Percentiles rank a stretch among this genome's conserved stretches.
Evolutionary conservation across 2,113 vertebrate species (phyloP).

Genomic region (Cinclus cinclus): DNA sequence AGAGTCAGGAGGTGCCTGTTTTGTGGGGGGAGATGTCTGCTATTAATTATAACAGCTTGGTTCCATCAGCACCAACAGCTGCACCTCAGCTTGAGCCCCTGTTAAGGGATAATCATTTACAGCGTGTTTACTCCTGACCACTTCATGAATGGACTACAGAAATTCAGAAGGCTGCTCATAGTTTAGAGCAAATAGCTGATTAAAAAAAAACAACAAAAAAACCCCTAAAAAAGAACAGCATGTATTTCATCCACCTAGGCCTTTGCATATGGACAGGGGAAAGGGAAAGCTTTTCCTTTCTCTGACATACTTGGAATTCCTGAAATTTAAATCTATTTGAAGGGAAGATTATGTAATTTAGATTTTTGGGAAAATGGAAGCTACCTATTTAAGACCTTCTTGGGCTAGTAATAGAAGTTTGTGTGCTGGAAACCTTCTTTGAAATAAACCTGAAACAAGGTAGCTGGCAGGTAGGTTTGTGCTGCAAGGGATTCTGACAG

Average conservation of each 20-base stretch:
- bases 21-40: not conserved
- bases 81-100: not conserved
- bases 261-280: not conserved
- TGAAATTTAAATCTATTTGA: slow-evolving; percentile 44
- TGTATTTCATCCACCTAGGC: not conserved
- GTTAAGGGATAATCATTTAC: not conserved
- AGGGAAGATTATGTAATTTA: slow-evolving; percentile 62
- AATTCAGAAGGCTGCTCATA: not conserved
- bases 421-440: slow-evolving; percentile 72
- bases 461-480: slow-evolving; percentile 81
- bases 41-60: not conserved
- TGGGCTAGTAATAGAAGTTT: slow-evolving; percentile 59
- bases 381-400: slow-evolving; percentile 55
- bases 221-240: not conserved
- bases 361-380: slow-evolving; percentile 52
- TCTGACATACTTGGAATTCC: not conserved
- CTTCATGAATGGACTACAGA: not conserved
- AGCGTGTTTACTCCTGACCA: not conserved
- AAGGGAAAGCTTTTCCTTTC: not conserved
- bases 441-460: slow-evolving; percentile 80
- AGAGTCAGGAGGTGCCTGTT: not conserved
- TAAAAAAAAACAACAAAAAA: not conserved
- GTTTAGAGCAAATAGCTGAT: not conserved
- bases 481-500: slow-evolving; percentile 79
- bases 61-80: not conserved